Evolutionary conservation across 2,113 vertebrate genomes (phyloP).

Genomic region (Pimephales promelas): DNA sequence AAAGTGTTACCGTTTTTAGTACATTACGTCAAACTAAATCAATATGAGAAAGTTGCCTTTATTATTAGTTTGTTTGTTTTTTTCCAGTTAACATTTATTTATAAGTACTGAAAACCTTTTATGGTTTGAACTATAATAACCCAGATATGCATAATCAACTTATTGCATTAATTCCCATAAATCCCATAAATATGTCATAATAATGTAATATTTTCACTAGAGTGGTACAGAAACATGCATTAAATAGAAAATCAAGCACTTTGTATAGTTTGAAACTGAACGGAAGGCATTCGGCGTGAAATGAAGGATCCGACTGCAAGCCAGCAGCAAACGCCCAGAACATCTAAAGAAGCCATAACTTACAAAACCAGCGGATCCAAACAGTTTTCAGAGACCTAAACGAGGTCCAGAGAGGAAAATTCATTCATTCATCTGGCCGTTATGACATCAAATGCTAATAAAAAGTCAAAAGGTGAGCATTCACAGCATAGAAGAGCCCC

Average conservation of each 20-base stretch:
- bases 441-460: neutral
- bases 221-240: conserved; percentile 25
- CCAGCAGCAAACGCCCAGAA: neutral
- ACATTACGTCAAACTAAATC: neutral
- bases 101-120: neutral
- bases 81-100: neutral
- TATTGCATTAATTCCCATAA: neutral
- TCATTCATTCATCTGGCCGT: neutral
- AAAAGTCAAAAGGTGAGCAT: neutral
- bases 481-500: neutral
- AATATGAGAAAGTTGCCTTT: neutral
- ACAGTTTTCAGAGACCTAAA: neutral
- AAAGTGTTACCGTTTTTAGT: neutral
- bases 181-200: neutral
- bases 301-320: neutral
- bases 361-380: neutral
- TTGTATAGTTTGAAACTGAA: neutral
- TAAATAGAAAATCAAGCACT: conserved; percentile 33
- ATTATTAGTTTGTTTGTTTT: neutral
- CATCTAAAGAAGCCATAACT: neutral
- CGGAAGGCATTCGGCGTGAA: conserved; percentile 10
- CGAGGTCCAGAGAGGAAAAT: neutral
- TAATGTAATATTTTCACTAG: conserved; percentile 1
- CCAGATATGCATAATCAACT: conserved; percentile 13
- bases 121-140: neutral